Conservation (phyloP, 2,888 invertebrate species). For the Biston betularia region DNA sequence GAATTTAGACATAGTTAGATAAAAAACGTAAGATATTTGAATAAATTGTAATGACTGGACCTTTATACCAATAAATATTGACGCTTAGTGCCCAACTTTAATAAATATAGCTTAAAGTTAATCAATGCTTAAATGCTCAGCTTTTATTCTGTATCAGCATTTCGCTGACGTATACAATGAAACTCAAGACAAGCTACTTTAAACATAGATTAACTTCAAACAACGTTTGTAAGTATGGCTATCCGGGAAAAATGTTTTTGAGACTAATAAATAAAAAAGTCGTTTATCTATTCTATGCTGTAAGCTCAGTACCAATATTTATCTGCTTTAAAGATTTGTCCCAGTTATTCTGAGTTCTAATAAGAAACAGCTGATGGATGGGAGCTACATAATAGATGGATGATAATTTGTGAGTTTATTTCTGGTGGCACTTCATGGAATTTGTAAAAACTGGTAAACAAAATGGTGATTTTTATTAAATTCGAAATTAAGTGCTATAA, state of each 20-base stretch:
- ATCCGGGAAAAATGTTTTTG: not conserved
- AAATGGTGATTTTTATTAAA: slow-evolving; percentile 21
- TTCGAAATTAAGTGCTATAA: not conserved
- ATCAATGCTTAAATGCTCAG: too few species aligned
- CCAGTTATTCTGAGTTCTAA: slow-evolving; percentile 24
- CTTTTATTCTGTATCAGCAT: too few species aligned
- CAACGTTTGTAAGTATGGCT: too few species aligned
- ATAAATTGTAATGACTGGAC: not conserved
- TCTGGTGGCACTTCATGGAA: slow-evolving; percentile 18
- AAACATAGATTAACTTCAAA: too few species aligned
- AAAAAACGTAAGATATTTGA: too few species aligned
- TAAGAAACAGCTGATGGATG: slow-evolving; percentile 28
- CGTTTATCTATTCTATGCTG: not conserved
- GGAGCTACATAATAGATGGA: slow-evolving; percentile 19
- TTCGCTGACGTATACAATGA: too few species aligned
- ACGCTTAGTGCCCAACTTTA: not conserved
- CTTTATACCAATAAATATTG: not conserved
- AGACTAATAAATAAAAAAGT: not conserved
- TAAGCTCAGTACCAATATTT: slow-evolving; percentile 12
- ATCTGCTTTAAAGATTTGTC: slow-evolving; percentile 14
- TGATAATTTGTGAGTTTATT: slow-evolving; percentile 25
- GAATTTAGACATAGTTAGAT: too few species aligned
- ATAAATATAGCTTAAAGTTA: too few species aligned
- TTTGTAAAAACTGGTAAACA: slow-evolving; percentile 14
- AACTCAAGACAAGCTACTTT: too few species aligned